Base-by-base conservation (phyloP, 2,888 invertebrate species). In the Eurytoma californica region DNA sequence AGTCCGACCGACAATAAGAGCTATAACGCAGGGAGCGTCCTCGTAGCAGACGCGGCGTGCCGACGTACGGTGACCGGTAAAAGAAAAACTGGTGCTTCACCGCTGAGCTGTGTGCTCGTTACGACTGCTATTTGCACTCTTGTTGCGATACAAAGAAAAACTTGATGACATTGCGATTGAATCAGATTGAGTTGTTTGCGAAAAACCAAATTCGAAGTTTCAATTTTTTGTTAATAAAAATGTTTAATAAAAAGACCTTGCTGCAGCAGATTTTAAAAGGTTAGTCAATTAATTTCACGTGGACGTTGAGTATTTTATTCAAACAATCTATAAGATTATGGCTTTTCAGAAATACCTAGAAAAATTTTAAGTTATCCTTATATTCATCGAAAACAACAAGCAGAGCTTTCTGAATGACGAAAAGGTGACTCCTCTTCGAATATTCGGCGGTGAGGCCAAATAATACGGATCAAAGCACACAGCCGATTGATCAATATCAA, bases 391-490 rank as follows among this genome's bases (percentile, higher is more conserved):
- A 49, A 49, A 49, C 49, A 49, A 4, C 16, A 4, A 53, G 4
- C 16, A 5, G 16, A n/a, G 7, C 7, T n/a, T 53, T 16, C n/a
- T 53, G 53, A 4, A 16, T 16, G 16, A 53, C 1, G 16, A 16
- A 53, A 53, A 4, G 53, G 16, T 53, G 53, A n/a, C 53, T n/a
- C n/a, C 14, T 14, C 4, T 4, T 1, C 4, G n/a, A n/a, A 53
- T 53, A 53, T 53, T 53, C 39, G n/a, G 39, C 39, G 63, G 16
- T 14, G 58, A 16, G 65, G 16, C 55, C n/a, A 57, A 47, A 4
- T 18, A 53, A 51, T 65, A 30, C n/a, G 49, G 74, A 74, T 74
- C 74, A 74, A 74, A 74, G 74, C 47, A 28, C 51, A 20, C 49
- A 49, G 28, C 49, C 49, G 47, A 74, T 58, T 67, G 51, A 28